Percentiles rank a stretch among this genome's conserved stretches.
Evolutionary conservation across 2,797 vertebrate genomes (phyloP).

Genomic region (Echeneis naucrates): DNA sequence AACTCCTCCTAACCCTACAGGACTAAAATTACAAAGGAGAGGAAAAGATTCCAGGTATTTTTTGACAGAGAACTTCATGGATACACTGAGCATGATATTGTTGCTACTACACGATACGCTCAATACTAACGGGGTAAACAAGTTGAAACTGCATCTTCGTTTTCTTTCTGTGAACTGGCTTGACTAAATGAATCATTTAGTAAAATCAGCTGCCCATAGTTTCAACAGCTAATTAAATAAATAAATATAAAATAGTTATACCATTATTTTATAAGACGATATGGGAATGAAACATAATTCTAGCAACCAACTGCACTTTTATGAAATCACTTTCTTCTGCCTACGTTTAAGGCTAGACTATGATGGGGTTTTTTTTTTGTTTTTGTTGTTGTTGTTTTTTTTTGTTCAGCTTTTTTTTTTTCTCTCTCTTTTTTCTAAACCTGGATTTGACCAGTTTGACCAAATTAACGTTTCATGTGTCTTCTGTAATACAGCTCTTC

Average conservation of each 20-base stretch:
- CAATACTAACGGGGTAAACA: not conserved
- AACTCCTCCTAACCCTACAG: not conserved
- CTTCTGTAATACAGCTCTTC: constrained; percentile 36
- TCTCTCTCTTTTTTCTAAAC: constrained; percentile 35
- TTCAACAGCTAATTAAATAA: not conserved
- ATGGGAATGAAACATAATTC: constrained; percentile 1
- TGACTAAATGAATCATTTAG: not conserved
- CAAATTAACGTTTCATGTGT: constrained; percentile 53
- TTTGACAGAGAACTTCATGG: not conserved
- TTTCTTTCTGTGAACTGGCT: not conserved
- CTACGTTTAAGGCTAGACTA: constrained; percentile 18
- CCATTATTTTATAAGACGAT: not conserved
- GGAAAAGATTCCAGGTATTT: too few species aligned
- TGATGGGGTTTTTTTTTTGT: constrained; percentile 17
- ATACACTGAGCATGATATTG: too few species aligned
- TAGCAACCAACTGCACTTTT: not conserved
- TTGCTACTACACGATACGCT: not conserved
- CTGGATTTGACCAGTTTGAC: constrained; percentile 23
- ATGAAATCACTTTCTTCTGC: not conserved
- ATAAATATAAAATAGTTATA: not conserved
- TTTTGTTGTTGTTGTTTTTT: too few species aligned
- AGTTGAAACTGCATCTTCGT: not conserved
- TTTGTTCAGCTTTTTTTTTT: too few species aligned
- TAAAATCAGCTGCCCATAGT: not conserved
- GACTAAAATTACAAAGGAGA: not conserved